Evolutionary conservation across 2,888 invertebrate species (phyloP).

Genomic region (Ctena decussata): DNA sequence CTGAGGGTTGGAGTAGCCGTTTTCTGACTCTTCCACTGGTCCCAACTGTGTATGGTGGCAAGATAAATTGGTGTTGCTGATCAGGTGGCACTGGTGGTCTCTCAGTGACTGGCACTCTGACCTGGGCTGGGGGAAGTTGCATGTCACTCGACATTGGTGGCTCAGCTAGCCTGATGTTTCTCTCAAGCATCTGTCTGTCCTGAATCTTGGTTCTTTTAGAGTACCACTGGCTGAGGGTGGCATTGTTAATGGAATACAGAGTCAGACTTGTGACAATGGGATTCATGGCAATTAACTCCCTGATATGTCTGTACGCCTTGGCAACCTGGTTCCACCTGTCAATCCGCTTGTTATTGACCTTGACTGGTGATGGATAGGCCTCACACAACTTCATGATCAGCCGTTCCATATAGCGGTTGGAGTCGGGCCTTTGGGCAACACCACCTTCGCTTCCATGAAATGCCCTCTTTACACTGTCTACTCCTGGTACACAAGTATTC

Average conservation of each 20-base stretch:
- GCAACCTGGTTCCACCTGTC: constrained; percentile 14
- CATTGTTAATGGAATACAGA: constrained; percentile 9
- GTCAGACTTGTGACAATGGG: not conserved
- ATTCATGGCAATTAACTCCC: not conserved
- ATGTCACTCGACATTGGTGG: not conserved
- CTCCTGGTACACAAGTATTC: constrained; percentile 23
- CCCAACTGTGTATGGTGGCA: constrained; percentile 9
- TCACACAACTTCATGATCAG: constrained; percentile 9
- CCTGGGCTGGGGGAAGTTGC: constrained; percentile 11
- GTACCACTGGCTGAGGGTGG: not conserved
- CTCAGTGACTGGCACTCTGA: not conserved
- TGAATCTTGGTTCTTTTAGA: not conserved
- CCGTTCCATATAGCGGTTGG: constrained; percentile 28
- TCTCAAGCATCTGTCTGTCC: not conserved
- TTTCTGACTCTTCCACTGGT: not conserved
- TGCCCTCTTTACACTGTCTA: constrained; percentile 27
- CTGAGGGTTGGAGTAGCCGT: not conserved
- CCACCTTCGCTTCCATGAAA: constrained; percentile 11
- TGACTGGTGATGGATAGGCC: not conserved
- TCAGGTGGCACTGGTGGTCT: constrained; percentile 11
- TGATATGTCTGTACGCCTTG: constrained; percentile 18
- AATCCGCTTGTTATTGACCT: not conserved
- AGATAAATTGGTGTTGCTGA: constrained; percentile 3
- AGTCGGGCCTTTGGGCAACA: constrained; percentile 29
- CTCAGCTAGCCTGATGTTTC: not conserved